phyloP scores from a whole-genome alignment of 2,888 invertebrate species.

The Drosophila maculinotata region DNA sequence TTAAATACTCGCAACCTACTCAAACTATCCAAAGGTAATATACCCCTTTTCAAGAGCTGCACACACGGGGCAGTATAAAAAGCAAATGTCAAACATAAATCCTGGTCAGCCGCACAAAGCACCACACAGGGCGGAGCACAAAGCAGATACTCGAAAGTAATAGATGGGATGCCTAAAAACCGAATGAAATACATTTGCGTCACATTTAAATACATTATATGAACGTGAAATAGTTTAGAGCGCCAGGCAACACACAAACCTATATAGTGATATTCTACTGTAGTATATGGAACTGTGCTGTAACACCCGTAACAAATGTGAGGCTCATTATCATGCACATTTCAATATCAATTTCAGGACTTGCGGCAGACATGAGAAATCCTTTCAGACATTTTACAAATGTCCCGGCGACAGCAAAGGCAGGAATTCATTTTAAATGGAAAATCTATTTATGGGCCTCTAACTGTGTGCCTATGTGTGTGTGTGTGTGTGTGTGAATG shows the following conservation, averaged over 20 bases:
- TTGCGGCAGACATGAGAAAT: constrained; percentile 62
- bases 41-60: neutral
- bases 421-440: constrained; percentile 42
- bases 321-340: constrained; percentile 69
- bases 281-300: constrained; percentile 3
- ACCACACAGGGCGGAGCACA: constrained; percentile 6
- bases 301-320: constrained; percentile 55
- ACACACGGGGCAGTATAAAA: constrained; percentile 8
- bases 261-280: neutral
- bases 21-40: no score
- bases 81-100: constrained; percentile 50
- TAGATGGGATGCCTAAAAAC: constrained; percentile 29
- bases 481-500: neutral
- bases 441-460: constrained; percentile 14
- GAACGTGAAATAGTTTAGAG: constrained; percentile 23
- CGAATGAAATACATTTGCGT: constrained; percentile 47
- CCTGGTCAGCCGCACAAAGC: constrained; percentile 9
- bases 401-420: constrained; percentile 26
- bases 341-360: constrained; percentile 71
- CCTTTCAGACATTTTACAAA: constrained; percentile 63
- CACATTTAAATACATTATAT: constrained; percentile 51
- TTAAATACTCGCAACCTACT: no score
- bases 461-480: neutral
- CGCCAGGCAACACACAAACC: constrained; percentile 1
- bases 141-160: constrained; percentile 25